Evolutionary conservation across 2,113 vertebrate genomes (phyloP).

Genomic region (Mastomys natalensis): DNA sequence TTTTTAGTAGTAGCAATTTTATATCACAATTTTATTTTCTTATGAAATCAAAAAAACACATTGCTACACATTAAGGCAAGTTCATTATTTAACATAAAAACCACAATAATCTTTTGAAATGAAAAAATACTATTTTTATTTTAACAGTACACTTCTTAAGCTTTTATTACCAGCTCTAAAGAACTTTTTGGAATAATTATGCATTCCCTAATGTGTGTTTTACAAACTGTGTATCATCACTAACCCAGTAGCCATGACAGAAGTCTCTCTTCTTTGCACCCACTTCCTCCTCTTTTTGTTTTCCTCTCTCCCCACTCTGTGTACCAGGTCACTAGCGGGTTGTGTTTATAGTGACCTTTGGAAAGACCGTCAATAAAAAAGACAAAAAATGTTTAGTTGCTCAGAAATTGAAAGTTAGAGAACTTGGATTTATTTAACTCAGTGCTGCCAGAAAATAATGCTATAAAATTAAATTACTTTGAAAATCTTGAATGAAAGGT

Average conservation of each 20-base stretch:
- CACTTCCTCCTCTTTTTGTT: not conserved
- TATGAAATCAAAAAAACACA: slow-evolving; percentile 69
- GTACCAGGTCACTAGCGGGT: slow-evolving; percentile 58
- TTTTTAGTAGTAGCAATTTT: slow-evolving; percentile 76
- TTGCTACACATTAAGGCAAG: slow-evolving; percentile 49
- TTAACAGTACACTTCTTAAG: slow-evolving; percentile 70
- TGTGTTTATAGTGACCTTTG: slow-evolving; percentile 63
- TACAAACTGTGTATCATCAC: slow-evolving; percentile 68
- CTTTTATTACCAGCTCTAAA: slow-evolving; percentile 50
- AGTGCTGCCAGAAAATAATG: slow-evolving; percentile 67
- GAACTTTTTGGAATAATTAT: slow-evolving; percentile 60
- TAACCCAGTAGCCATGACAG: slow-evolving; percentile 60
- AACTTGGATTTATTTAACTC: slow-evolving; percentile 64
- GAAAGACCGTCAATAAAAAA: slow-evolving; percentile 66
- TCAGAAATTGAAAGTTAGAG: slow-evolving; percentile 63
- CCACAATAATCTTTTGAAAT: slow-evolving; percentile 53
- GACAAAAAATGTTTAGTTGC: slow-evolving; percentile 56
- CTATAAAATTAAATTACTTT: slow-evolving; percentile 69
- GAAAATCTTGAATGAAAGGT: slow-evolving; percentile 80
- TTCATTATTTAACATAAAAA: slow-evolving; percentile 74
- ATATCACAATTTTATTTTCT: slow-evolving; percentile 80
- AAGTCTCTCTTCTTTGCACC: not conserved
- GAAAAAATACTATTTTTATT: slow-evolving; percentile 63
- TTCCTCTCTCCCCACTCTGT: no score
- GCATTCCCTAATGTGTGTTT: slow-evolving; percentile 53